These are phyloP conservation scores for Clamator glandarius DNA, from an alignment of 2,797 vertebrate genomes.

Conservation along the genomic window DNA sequence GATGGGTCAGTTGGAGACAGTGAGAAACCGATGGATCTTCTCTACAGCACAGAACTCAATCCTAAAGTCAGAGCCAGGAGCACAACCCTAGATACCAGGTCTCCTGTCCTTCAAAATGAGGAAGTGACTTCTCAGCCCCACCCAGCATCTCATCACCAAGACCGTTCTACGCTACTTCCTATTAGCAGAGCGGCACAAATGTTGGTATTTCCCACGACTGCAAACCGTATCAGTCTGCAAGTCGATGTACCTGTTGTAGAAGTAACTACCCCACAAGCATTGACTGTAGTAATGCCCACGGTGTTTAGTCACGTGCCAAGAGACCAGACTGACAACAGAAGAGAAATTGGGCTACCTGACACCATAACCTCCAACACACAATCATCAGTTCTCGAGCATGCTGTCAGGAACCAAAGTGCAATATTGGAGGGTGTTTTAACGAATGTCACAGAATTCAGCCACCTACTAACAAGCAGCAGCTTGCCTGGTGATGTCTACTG, in stretches of 20 bases:
- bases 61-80: conserved; percentile 61
- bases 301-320: neutral
- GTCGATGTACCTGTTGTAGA: conserved; percentile 31
- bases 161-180: neutral
- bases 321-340: neutral
- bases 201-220: neutral
- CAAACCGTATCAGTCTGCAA: conserved; percentile 26
- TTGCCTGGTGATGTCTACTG: conserved; percentile 77
- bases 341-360: neutral
- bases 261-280: neutral
- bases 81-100: neutral
- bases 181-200: conserved; percentile 1
- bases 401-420: conserved; percentile 9
- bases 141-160: neutral
- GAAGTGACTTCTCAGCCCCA: neutral
- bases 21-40: neutral
- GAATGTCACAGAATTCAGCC: conserved; percentile 9
- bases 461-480: neutral
- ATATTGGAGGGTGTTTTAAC: conserved; percentile 17
- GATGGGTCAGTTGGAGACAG: conserved; percentile 57
- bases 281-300: neutral
- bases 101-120: neutral
- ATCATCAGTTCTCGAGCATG: conserved; percentile 3
- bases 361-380: neutral
- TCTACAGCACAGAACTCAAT: conserved; percentile 55